phyloP scores from a whole-genome alignment of 2,797 vertebrate species.

The Antennarius maculatus region DNA sequence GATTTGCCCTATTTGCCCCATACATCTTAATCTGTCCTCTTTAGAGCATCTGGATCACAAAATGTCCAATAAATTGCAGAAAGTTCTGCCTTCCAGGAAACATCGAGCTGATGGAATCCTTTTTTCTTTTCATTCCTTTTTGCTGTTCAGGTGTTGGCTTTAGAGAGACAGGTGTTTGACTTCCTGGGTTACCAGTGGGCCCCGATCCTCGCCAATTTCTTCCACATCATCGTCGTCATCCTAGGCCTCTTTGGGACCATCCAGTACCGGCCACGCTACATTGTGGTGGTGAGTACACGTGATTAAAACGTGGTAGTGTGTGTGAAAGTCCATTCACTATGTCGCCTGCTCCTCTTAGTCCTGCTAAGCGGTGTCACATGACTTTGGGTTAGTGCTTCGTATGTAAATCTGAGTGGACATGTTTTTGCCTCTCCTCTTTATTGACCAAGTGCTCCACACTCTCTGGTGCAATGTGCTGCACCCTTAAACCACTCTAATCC shows the following conservation, averaged over 20 bases:
- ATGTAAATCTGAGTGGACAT: constrained; percentile 13
- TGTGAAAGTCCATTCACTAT: constrained; percentile 5
- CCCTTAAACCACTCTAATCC: constrained; percentile 71
- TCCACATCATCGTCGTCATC: constrained; percentile 90
- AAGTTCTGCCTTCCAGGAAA: neutral
- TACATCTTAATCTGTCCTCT: too few species aligned
- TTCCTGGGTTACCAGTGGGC: constrained; percentile 95
- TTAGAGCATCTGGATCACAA: too few species aligned
- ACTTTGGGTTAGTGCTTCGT: constrained; percentile 29
- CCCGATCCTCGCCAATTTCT: constrained; percentile 91
- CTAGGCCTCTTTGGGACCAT: constrained; percentile 92
- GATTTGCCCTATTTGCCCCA: too few species aligned
- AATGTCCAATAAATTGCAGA: constrained; percentile 17
- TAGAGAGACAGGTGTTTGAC: constrained; percentile 92
- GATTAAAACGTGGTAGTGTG: neutral
- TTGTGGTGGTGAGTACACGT: constrained; percentile 85
- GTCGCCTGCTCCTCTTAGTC: constrained; percentile 7
- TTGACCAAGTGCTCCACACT: constrained; percentile 36
- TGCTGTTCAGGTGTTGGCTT: constrained; percentile 82
- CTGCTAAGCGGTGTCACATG: constrained; percentile 27
- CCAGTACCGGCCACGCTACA: constrained; percentile 88
- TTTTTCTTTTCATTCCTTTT: constrained; percentile 6
- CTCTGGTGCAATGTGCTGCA: constrained; percentile 52
- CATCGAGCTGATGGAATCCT: constrained; percentile 13
- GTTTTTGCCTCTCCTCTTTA: constrained; percentile 43